A percentile compares a stretch with the other conserved stretches of the same genome.
phyloP scores from a whole-genome alignment of 1,140 invertebrate species.

The Drosophila repleta region DNA sequence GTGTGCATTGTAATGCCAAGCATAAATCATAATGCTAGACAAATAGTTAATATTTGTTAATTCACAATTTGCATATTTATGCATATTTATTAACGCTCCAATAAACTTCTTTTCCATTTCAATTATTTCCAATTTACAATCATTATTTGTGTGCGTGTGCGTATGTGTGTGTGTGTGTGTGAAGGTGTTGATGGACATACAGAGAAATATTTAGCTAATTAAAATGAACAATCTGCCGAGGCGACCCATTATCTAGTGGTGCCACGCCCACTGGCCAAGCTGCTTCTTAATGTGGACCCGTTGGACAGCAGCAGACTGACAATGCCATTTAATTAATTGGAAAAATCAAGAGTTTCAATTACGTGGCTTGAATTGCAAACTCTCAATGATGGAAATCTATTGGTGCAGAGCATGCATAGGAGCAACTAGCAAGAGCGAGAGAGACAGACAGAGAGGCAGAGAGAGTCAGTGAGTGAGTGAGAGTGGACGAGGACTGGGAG shows the following conservation, averaged over 20 bases:
- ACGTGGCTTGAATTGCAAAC: constrained; percentile 60
- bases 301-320: constrained; percentile 31
- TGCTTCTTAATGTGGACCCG: constrained; percentile 13
- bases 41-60: constrained; percentile 71
- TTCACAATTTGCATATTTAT: constrained; percentile 71
- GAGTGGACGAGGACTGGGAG: background rate
- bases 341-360: constrained; percentile 70
- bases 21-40: constrained; percentile 62
- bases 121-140: constrained; percentile 35
- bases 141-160: background rate
- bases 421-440: background rate
- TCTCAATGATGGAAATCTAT: constrained; percentile 56
- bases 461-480: background rate
- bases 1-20: constrained; percentile 18
- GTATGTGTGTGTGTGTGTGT: constrained; percentile 6
- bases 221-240: constrained; percentile 37
- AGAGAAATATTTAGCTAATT: constrained; percentile 37
- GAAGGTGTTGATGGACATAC: constrained; percentile 21
- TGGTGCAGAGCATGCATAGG: constrained; percentile 14
- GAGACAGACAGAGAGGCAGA: background rate
- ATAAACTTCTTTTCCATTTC: background rate
- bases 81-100: constrained; percentile 26
- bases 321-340: constrained; percentile 70
- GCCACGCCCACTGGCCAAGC: background rate
- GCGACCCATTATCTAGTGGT: constrained; percentile 41